Conservation (phyloP, 2,888 invertebrate species). For the Empis stercorea region DNA sequence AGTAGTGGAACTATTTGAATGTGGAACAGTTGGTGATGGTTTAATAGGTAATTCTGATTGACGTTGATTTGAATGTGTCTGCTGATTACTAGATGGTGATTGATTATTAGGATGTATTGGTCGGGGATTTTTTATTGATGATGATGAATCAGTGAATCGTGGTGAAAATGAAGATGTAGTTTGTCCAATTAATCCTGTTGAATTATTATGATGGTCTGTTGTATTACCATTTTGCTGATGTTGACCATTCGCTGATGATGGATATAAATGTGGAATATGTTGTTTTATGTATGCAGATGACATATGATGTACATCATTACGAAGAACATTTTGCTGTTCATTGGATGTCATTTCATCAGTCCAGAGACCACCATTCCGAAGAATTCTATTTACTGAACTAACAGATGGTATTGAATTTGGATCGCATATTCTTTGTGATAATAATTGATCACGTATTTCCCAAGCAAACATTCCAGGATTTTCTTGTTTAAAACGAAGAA, state of each 20-base stretch:
- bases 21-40: conserved; percentile 27
- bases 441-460: conserved; percentile 85
- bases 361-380: conserved; percentile 77
- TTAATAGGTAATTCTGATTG: conserved; percentile 23
- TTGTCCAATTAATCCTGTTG: background rate
- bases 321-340: conserved; percentile 31
- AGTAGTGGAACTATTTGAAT: conserved; percentile 4
- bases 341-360: conserved; percentile 45
- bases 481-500: conserved; percentile 84
- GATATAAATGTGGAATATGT: conserved; percentile 21
- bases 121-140: conserved; percentile 8
- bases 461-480: conserved; percentile 95
- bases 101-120: conserved; percentile 5
- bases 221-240: background rate
- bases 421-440: conserved; percentile 82
- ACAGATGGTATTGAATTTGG: conserved; percentile 85
- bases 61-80: background rate
- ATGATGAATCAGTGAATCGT: background rate
- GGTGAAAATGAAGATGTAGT: background rate
- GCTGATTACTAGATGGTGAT: background rate
- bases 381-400: conserved; percentile 85
- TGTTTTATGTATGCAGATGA: conserved; percentile 34
- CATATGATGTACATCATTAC: conserved; percentile 18
- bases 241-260: conserved; percentile 3
- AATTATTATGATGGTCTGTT: background rate